phyloP scores from a whole-genome alignment of 1,140 invertebrate species.

The Philopotamus ludificatus region DNA sequence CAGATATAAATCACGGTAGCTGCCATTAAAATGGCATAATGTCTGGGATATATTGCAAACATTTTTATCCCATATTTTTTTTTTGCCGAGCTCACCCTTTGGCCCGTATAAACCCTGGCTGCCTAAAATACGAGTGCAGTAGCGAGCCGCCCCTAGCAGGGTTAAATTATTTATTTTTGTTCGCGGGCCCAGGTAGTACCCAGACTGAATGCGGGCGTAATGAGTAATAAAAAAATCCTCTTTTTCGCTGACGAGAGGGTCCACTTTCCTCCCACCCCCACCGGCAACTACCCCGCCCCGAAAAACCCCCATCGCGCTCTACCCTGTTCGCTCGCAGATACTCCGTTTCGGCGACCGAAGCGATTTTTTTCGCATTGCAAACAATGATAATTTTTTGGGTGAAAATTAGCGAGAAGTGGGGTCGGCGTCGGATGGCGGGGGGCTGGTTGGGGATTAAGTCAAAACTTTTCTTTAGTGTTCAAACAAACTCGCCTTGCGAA shows the following conservation, averaged over 20 bases:
- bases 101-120: slow-evolving; percentile 26
- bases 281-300: not conserved
- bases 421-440: too few species aligned
- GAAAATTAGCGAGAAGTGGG: not conserved
- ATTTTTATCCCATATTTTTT: not conserved
- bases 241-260: not conserved
- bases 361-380: not conserved
- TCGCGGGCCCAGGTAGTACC: slow-evolving; percentile 14
- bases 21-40: too few species aligned
- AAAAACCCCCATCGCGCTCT: too few species aligned
- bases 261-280: not conserved
- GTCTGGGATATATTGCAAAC: too few species aligned
- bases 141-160: slow-evolving; percentile 5
- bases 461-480: not conserved
- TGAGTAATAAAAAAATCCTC: slow-evolving; percentile 22
- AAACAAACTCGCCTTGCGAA: too few species aligned
- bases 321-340: too few species aligned
- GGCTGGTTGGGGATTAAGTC: too few species aligned
- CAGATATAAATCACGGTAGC: too few species aligned
- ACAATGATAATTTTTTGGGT: slow-evolving; percentile 7
- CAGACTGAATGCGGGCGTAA: slow-evolving; percentile 34
- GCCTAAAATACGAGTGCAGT: slow-evolving; percentile 36
- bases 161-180: slow-evolving; percentile 32
- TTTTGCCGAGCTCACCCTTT: not conserved
- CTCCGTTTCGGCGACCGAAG: not conserved